Conservation (phyloP, 1,140 invertebrate species). For the Drosophila gunungcola region DNA sequence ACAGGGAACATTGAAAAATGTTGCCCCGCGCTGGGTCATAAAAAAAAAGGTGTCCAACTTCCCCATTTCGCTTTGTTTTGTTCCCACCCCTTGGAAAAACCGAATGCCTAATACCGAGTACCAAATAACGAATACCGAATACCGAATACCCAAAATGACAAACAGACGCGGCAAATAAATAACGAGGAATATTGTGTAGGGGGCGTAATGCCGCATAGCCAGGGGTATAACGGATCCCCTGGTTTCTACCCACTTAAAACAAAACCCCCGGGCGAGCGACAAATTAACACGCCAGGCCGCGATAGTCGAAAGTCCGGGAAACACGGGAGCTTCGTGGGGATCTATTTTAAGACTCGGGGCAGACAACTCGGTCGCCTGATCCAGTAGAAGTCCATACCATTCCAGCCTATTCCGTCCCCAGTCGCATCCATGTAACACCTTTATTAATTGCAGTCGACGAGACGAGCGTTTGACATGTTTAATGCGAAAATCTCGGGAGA, state of each 20-base stretch:
- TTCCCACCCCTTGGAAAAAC: neutral
- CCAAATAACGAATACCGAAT: slow-evolving; percentile 2
- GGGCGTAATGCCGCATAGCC: neutral
- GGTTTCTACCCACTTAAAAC: slow-evolving; percentile 23
- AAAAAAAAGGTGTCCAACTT: slow-evolving; percentile 23
- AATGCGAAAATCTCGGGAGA: slow-evolving; percentile 66
- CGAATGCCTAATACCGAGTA: neutral
- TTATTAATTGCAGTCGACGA: slow-evolving; percentile 82
- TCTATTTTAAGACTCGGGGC: slow-evolving; percentile 51
- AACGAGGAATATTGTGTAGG: slow-evolving; percentile 47
- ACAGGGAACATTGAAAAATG: slow-evolving; percentile 56
- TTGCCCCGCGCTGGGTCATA: slow-evolving; percentile 49
- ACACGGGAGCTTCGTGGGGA: slow-evolving; percentile 12
- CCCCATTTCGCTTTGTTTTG: slow-evolving; percentile 2
- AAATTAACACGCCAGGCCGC: slow-evolving; percentile 57
- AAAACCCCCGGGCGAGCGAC: slow-evolving; percentile 20
- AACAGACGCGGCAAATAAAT: slow-evolving; percentile 82
- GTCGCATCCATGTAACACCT: slow-evolving; percentile 70
- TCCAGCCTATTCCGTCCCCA: slow-evolving; percentile 1
- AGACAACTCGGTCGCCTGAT: slow-evolving; percentile 51
- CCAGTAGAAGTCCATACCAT: slow-evolving; percentile 2
- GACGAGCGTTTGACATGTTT: slow-evolving; percentile 80
- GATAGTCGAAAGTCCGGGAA: slow-evolving; percentile 1
- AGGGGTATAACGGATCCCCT: slow-evolving; percentile 14
- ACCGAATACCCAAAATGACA: slow-evolving; percentile 55